Conservation (phyloP, 2,888 invertebrate genomes). For the Heliconius sara region DNA sequence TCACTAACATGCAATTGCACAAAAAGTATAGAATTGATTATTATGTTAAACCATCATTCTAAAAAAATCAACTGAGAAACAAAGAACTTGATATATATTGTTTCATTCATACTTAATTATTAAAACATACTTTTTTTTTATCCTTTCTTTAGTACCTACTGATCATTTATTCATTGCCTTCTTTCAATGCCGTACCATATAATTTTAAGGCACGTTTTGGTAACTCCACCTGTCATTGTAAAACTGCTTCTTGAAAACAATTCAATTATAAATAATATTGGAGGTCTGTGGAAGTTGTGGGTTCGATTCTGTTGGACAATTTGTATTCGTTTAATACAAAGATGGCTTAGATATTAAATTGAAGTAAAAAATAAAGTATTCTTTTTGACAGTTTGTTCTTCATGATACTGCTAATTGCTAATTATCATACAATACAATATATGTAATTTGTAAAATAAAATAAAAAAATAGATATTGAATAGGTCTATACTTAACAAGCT, state of each 20-base stretch:
- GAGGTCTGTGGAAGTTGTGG: neutral
- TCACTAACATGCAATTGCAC: too few relatives aligned
- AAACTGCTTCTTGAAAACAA: neutral
- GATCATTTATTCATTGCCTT: neutral
- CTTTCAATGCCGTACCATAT: neutral
- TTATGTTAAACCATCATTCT: too few relatives aligned
- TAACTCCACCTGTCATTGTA: neutral
- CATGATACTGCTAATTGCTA: neutral
- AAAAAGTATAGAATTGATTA: too few relatives aligned
- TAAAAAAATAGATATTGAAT: neutral
- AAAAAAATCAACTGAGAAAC: too few relatives aligned
- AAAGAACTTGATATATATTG: too few relatives aligned
- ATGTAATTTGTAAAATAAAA: neutral
- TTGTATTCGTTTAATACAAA: too few relatives aligned
- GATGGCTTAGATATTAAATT: neutral
- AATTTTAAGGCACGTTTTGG: neutral
- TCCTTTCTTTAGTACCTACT: neutral
- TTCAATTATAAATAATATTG: slow-evolving; percentile 5
- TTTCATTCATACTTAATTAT: neutral
- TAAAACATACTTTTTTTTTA: neutral
- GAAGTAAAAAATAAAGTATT: neutral
- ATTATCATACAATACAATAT: neutral
- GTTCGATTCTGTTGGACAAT: neutral
- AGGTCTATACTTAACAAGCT: slow-evolving; percentile 30
- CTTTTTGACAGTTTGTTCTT: neutral